A percentile compares a stretch with the other conserved stretches of the same genome.
Conservation (phyloP, 2,797 vertebrate species). For the Malurus leucopterus region DNA sequence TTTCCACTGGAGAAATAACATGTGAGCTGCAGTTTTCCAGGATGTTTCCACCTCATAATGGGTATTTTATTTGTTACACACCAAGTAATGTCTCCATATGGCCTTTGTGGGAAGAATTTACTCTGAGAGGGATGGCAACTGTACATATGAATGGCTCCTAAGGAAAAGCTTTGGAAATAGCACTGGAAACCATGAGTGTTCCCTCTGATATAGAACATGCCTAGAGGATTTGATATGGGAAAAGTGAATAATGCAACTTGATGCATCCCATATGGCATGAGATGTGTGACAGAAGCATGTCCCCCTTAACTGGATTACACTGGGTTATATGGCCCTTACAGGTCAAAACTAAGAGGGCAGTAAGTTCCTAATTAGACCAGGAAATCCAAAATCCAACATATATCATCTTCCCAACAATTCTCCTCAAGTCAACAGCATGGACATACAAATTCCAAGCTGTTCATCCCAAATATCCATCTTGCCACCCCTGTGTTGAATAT, state of each 20-base stretch:
- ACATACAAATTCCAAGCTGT: neutral
- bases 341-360: neutral
- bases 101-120: neutral
- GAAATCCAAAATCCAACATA: neutral
- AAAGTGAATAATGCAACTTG: neutral
- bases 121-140: neutral
- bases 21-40: neutral
- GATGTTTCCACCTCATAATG: neutral
- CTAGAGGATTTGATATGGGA: neutral
- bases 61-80: neutral
- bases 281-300: accelerated
- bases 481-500: neutral
- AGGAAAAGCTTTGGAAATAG: neutral
- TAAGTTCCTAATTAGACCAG: neutral
- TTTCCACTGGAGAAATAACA: neutral
- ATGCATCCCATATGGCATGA: neutral
- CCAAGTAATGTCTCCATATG: accelerated
- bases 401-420: neutral
- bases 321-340: neutral
- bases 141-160: neutral
- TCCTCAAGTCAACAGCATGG: accelerated
- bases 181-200: neutral
- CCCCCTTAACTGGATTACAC: neutral
- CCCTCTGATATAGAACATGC: accelerated
- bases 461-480: neutral